Evolutionary conservation across 2,888 invertebrate species (phyloP).

Genomic region (Macrosoma leucophasiata): DNA sequence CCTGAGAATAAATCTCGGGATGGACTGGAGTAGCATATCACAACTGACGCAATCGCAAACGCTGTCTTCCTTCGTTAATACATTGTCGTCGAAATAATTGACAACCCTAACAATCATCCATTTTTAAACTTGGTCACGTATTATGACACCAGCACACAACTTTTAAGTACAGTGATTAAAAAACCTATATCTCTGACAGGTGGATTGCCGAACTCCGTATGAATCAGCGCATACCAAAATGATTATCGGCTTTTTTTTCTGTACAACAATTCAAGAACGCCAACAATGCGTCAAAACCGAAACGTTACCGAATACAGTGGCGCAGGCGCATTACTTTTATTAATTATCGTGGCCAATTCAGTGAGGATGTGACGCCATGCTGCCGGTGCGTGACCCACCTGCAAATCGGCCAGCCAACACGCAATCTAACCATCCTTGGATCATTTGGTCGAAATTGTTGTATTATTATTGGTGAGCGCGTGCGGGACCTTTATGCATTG

Average conservation of each 20-base stretch:
- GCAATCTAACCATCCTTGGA: slow-evolving; percentile 67
- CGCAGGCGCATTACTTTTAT: slow-evolving; percentile 67
- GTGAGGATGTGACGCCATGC: slow-evolving; percentile 71
- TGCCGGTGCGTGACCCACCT: slow-evolving; percentile 64
- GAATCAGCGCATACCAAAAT: slow-evolving; percentile 23
- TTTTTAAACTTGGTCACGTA: no score
- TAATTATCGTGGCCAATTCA: slow-evolving; percentile 68
- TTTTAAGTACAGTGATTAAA: no score
- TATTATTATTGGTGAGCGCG: slow-evolving; percentile 31
- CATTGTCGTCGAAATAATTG: no score
- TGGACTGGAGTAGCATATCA: no score
- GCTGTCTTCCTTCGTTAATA: no score
- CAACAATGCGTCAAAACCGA: slow-evolving; percentile 52
- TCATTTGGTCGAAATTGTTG: slow-evolving; percentile 47
- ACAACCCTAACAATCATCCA: no score
- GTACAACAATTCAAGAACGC: slow-evolving; percentile 33
- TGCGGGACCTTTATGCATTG: slow-evolving; percentile 7
- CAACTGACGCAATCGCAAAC: no score
- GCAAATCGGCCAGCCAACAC: slow-evolving; percentile 49
- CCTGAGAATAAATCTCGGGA: no score
- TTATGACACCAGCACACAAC: no score
- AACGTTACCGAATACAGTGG: slow-evolving; percentile 62
- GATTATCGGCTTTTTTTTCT: slow-evolving; percentile 18
- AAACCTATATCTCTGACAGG: no score
- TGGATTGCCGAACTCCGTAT: slow-evolving; percentile 16